A percentile compares a stretch with the other conserved stretches of the same genome.
Conservation (phyloP, 2,888 invertebrate genomes). For the Dusona sp. region DNA sequence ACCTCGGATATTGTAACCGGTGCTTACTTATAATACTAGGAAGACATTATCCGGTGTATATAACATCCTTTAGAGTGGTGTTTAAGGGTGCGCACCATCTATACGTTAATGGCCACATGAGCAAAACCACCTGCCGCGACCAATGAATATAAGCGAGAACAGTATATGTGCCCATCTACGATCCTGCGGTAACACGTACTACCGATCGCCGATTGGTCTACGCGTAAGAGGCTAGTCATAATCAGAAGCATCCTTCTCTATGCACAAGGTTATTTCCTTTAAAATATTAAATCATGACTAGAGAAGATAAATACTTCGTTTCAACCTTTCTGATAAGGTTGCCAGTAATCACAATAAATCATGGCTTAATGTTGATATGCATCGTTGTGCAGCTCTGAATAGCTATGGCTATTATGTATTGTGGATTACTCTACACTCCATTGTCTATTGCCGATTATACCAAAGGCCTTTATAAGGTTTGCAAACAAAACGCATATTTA, state of each 20-base stretch:
- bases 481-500: too few relatives aligned
- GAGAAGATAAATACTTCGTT: not conserved
- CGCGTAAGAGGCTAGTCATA: constrained; percentile 5
- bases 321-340: not conserved
- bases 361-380: too few relatives aligned
- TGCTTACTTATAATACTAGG: constrained; percentile 75
- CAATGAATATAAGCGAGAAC: constrained; percentile 60
- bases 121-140: constrained; percentile 71
- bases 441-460: too few relatives aligned
- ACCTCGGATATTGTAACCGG: constrained; percentile 68
- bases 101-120: constrained; percentile 69
- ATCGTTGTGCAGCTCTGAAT: too few relatives aligned
- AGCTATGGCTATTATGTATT: too few relatives aligned
- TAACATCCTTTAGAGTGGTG: constrained; percentile 45
- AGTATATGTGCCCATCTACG: constrained; percentile 46
- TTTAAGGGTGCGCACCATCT: constrained; percentile 51
- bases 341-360: not conserved
- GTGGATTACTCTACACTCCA: too few relatives aligned
- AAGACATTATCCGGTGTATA: constrained; percentile 73
- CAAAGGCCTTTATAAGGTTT: too few relatives aligned
- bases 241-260: constrained; percentile 17
- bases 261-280: not conserved
- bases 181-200: constrained; percentile 47
- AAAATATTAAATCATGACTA: not conserved
- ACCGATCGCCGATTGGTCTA: constrained; percentile 18